Conservation (phyloP, 2,113 vertebrate species). For the Podocnemis expansa region DNA sequence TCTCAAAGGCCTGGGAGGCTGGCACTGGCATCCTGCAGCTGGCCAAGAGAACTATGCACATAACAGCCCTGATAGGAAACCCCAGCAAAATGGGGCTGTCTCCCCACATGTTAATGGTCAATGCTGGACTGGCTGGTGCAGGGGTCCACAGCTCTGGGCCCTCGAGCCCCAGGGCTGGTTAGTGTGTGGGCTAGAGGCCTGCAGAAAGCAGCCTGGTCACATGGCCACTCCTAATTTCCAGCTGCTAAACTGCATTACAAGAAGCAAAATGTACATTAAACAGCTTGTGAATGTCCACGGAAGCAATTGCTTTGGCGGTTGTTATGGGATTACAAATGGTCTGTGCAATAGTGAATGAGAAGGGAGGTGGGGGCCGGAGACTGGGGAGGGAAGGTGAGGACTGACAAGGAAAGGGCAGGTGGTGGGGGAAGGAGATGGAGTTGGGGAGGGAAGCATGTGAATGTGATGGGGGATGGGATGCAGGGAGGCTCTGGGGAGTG, state of each 20-base stretch:
- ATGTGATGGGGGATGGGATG: background rate
- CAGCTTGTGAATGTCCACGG: constrained; percentile 1
- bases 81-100: accelerated
- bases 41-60: background rate
- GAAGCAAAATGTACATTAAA: constrained; percentile 54
- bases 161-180: background rate
- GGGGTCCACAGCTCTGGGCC: accelerated
- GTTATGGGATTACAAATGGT: background rate
- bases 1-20: background rate
- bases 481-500: background rate
- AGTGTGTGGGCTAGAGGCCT: background rate
- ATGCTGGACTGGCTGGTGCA: background rate
- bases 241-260: constrained; percentile 38
- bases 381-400: no score
- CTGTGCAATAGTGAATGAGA: background rate
- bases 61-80: no score
- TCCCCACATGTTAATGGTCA: background rate
- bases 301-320: constrained; percentile 15
- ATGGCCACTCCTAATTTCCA: constrained; percentile 29
- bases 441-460: no score
- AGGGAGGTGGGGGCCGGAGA: background rate
- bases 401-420: background rate
- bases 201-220: background rate
- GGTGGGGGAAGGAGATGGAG: background rate
- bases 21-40: background rate